These are phyloP conservation scores for Sarotherodon lohbergeri DNA, from an alignment of 2,113 vertebrate species.

Conservation along the genomic window DNA sequence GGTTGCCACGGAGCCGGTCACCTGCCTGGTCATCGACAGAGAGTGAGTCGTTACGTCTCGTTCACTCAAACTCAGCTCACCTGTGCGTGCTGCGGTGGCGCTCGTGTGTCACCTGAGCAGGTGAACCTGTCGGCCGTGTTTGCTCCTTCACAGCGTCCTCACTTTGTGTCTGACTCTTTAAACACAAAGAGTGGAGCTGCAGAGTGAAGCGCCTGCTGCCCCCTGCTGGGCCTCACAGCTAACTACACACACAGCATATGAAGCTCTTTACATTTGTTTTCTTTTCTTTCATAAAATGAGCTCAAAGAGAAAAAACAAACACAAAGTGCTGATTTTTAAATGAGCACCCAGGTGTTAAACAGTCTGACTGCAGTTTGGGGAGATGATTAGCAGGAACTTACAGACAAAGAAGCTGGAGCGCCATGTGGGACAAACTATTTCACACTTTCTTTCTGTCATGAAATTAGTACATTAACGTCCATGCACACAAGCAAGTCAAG, in stretches of 20 bases:
- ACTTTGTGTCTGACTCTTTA: not conserved
- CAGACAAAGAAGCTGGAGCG: not conserved
- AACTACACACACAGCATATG: not conserved
- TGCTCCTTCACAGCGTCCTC: not conserved
- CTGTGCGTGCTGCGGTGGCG: not conserved
- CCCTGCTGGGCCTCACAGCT: not conserved
- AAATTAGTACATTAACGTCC: not conserved
- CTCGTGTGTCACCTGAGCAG: not conserved
- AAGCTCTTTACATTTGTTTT: not conserved
- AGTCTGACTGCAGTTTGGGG: not conserved
- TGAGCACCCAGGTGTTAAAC: not conserved
- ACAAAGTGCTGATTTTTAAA: not conserved
- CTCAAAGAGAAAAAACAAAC: not conserved
- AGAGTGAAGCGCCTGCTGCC: not conserved
- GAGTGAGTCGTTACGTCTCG: constrained; percentile 77
- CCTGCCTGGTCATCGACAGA: constrained; percentile 93
- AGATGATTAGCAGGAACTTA: not conserved
- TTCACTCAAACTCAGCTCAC: not conserved
- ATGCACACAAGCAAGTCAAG: not conserved
- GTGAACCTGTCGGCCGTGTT: not conserved
- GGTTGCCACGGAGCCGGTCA: constrained; percentile 84
- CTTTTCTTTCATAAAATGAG: not conserved
- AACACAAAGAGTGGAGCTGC: not conserved
- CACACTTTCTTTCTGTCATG: not conserved
- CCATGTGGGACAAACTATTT: not conserved